Base-by-base conservation (phyloP, 2,797 vertebrate species). In the Holocentrus rufus region DNA sequence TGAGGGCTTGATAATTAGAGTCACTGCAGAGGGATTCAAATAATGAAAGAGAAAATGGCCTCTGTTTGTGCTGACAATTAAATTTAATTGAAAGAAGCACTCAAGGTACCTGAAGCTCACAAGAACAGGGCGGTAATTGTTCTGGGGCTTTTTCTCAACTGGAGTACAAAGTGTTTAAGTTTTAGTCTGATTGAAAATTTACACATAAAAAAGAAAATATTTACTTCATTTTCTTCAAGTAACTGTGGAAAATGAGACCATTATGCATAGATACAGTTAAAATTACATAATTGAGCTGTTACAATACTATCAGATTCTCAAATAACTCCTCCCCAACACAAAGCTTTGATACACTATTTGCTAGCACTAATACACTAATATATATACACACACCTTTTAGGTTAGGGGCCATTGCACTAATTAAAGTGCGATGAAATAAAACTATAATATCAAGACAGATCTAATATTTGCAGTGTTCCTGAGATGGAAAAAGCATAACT, bases 51-150 rank as follows among this genome's bases (percentile, higher is more conserved):
- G 25, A 36, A 23, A 17, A 57, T 72, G 60, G 64, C 55, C 5
- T 79, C 42, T 57, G 62, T 61, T 66, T 72, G 56, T 59, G 77
- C 84, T 87, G 65, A 73, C 27, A 79, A 88, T 91, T 90, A 80
- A 62, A 53, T 74, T 77, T 88, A 84, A 90, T 90, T 86, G 64
- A 59, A 83, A 79, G 42, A 22, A 11, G 47, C 76, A 55, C 69
- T 86, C 65, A 15, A 57, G 75, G 63, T 74, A 82, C 80, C 20
- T 60, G 66, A 22, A 49, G 57, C 59, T 87, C 78, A 76, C 80
- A 66, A 54, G 50, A 73, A 69, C 78, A 47, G 49, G 42, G 54
- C 36, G 34, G 34, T 86, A 83, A 91, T 90, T 87, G 79, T 72
- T 74, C 11, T 74, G 66, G 44, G 30, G 50, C 55, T 53, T 62